Evolutionary conservation across 2,113 vertebrate genomes (phyloP).

Genomic region (Morone chrysops): DNA sequence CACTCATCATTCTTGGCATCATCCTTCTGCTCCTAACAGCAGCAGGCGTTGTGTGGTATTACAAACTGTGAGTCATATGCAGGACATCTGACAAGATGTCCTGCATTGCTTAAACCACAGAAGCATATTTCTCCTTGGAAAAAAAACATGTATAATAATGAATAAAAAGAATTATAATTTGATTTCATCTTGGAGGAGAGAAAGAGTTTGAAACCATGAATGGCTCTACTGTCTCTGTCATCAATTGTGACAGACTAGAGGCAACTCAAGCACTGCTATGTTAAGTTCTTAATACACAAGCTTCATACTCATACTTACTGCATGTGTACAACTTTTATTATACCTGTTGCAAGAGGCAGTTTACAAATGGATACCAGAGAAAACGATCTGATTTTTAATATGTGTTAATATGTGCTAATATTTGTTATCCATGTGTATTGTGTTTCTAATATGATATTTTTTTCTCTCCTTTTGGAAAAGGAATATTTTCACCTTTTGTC

Average conservation of each 20-base stretch:
- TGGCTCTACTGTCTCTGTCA: not conserved
- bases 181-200: not conserved
- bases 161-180: too few relatives aligned
- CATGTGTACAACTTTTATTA: not conserved
- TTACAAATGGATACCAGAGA: too few relatives aligned
- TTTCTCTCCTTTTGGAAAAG: slow-evolving; percentile 33
- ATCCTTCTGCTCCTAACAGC: slow-evolving; percentile 52
- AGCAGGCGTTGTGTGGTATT: slow-evolving; percentile 57
- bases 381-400: too few relatives aligned
- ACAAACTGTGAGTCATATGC: slow-evolving; percentile 74
- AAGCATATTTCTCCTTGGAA: not conserved
- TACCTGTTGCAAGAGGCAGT: not conserved
- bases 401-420: too few relatives aligned
- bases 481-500: slow-evolving; percentile 20
- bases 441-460: not conserved
- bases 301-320: not conserved
- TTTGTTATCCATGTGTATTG: not conserved
- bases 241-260: not conserved
- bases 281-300: not conserved
- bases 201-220: not conserved
- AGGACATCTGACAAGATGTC: too few relatives aligned
- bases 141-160: not conserved
- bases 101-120: not conserved
- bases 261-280: not conserved
- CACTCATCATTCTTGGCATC: slow-evolving; percentile 48